phyloP scores from a whole-genome alignment of 1,140 invertebrate species.

The Drosophila obscura region DNA sequence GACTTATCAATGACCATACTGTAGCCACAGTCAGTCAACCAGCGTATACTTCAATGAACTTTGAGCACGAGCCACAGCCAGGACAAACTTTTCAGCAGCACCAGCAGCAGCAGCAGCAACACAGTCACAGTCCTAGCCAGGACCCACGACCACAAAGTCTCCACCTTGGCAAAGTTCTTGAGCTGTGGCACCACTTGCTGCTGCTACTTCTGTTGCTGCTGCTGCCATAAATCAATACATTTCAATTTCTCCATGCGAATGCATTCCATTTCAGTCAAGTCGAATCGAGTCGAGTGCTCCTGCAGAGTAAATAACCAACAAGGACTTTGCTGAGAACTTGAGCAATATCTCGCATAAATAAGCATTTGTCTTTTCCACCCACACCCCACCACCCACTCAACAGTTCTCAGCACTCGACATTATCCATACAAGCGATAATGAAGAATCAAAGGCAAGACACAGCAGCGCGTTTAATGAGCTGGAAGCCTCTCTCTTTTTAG shows the following conservation, averaged over 20 bases:
- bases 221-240: conserved; percentile 77
- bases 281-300: conserved; percentile 41
- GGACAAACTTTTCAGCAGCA: conserved; percentile 57
- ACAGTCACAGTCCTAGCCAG: background rate
- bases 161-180: conserved; percentile 38
- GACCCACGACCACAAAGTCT: conserved; percentile 11
- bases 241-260: conserved; percentile 61
- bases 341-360: conserved; percentile 53
- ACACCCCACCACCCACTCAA: background rate
- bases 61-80: conserved; percentile 51
- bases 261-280: conserved; percentile 52
- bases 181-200: background rate
- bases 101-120: background rate
- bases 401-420: conserved; percentile 6
- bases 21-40: conserved; percentile 25
- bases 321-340: conserved; percentile 61
- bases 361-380: conserved; percentile 34
- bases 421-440: conserved; percentile 42
- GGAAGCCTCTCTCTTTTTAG: conserved; percentile 31
- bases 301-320: conserved; percentile 63
- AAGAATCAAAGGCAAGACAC: conserved; percentile 21
- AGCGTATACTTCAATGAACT: conserved; percentile 71
- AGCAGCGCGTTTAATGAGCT: conserved; percentile 40
- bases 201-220: conserved; percentile 32
- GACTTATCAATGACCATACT: conserved; percentile 61